Percentiles rank a stretch among this genome's conserved stretches.
Conservation (phyloP, 2,113 vertebrate species). For the Mustelus asterias region DNA sequence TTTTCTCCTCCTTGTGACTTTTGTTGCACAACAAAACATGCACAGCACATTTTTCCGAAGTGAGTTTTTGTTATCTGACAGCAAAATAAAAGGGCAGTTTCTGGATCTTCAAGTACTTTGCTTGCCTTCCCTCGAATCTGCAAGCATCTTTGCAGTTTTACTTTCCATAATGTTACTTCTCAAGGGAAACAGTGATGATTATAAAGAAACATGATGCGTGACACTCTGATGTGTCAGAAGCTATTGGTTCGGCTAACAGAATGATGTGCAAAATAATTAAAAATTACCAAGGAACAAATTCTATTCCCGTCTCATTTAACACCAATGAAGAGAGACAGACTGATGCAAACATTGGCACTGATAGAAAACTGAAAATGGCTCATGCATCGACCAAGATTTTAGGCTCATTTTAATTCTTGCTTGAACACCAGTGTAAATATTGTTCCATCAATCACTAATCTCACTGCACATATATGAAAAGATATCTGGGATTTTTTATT, state of each 20-base stretch:
- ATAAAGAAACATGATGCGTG: not conserved
- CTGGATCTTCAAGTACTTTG: not conserved
- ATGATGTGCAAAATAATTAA: not conserved
- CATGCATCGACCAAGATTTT: not conserved
- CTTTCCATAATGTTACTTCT: not conserved
- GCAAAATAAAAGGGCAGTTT: not conserved
- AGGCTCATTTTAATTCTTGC: not conserved
- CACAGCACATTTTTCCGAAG: not conserved
- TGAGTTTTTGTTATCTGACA: not conserved
- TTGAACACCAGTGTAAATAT: not conserved
- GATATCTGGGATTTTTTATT: not conserved
- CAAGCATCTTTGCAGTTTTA: not conserved
- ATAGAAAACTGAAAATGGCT: not conserved
- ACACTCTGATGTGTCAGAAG: not conserved
- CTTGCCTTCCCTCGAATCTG: not conserved
- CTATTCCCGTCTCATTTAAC: not conserved
- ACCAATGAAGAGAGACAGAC: not conserved
- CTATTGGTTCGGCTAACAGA: not conserved
- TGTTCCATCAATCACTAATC: constrained; percentile 8
- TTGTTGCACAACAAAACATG: not conserved
- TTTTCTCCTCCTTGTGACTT: not conserved
- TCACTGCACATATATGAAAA: not conserved
- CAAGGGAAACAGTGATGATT: not conserved
- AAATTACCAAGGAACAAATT: not conserved
- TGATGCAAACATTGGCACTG: not conserved